Conservation (phyloP, 2,113 vertebrate genomes). For the Gallinago media region DNA sequence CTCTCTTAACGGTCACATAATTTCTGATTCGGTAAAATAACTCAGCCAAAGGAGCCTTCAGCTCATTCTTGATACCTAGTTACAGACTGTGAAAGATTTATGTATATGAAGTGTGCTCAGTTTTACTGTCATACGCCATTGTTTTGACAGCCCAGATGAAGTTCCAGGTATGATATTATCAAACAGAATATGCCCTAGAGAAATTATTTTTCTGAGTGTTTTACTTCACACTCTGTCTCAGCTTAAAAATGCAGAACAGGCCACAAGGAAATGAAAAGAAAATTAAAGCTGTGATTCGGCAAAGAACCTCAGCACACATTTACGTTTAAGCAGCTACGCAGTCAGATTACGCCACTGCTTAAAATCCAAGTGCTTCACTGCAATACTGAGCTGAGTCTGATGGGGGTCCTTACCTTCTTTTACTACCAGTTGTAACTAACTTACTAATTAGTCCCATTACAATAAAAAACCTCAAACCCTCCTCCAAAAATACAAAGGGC, state of each 20-base stretch:
- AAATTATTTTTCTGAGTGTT: conserved; percentile 65
- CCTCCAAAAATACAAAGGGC: not conserved
- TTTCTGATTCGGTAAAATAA: not conserved
- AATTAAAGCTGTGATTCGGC: not conserved
- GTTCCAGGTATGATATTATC: conserved; percentile 68
- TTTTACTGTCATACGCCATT: conserved; percentile 55
- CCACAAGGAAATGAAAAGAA: conserved; percentile 38
- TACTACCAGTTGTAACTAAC: not conserved
- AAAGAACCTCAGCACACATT: not conserved
- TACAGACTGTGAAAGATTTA: conserved; percentile 60
- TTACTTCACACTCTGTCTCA: conserved; percentile 48
- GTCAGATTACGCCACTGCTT: not conserved
- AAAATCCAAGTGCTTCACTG: not conserved
- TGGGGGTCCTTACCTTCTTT: not conserved
- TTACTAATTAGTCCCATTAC: not conserved
- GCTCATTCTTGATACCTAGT: not conserved
- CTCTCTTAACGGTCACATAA: not conserved
- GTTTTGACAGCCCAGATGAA: conserved; percentile 70
- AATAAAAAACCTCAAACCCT: not conserved
- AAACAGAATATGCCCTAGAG: conserved; percentile 69
- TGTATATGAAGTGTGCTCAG: conserved; percentile 43
- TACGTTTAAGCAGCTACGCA: not conserved
- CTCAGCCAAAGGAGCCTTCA: conserved; percentile 2
- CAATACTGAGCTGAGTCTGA: not conserved
- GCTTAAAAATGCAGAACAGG: conserved; percentile 55